Percentiles rank a stretch among this genome's conserved stretches.
Conservation (phyloP, 1,140 invertebrate genomes). For the Drosophila sulfurigaster region DNA sequence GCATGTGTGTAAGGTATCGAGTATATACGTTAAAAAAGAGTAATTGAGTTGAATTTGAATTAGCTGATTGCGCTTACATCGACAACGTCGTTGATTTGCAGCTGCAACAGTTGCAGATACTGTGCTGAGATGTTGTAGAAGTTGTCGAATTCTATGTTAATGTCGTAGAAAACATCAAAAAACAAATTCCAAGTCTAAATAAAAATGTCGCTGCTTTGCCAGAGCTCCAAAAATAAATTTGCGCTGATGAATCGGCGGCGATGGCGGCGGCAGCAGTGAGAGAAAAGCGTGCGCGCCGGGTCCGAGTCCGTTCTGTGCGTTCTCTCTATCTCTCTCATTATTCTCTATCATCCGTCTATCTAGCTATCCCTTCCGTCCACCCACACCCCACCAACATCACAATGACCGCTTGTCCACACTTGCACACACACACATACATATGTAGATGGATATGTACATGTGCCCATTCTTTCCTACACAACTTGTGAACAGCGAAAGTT, state of each 20-base stretch:
- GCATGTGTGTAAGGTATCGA: neutral
- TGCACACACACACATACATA: conserved; percentile 10
- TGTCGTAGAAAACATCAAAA: conserved; percentile 66
- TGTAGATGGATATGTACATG: neutral
- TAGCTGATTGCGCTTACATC: conserved; percentile 14
- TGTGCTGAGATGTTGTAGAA: conserved; percentile 40
- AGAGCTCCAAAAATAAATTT: conserved; percentile 81
- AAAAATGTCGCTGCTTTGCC: conserved; percentile 77
- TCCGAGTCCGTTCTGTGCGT: conserved; percentile 12
- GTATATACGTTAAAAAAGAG: neutral
- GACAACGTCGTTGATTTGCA: conserved; percentile 10
- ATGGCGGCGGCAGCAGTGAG: conserved; percentile 30
- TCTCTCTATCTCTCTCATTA: neutral
- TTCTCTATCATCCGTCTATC: neutral
- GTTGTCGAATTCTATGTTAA: conserved; percentile 72
- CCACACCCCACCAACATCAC: too few species aligned
- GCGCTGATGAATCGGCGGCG: conserved; percentile 57
- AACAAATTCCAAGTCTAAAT: conserved; percentile 68
- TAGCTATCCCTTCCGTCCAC: neutral
- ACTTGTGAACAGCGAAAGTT: conserved; percentile 51
- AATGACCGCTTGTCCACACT: neutral
- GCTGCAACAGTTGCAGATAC: conserved; percentile 3
- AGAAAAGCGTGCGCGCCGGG: conserved; percentile 53
- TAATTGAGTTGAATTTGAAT: too few species aligned
- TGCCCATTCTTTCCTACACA: conserved; percentile 44